Evolutionary conservation across 1,140 invertebrate genomes (phyloP), one percentile per base, ranked within the genome.

Genomic region (Lithobius niger): DNA sequence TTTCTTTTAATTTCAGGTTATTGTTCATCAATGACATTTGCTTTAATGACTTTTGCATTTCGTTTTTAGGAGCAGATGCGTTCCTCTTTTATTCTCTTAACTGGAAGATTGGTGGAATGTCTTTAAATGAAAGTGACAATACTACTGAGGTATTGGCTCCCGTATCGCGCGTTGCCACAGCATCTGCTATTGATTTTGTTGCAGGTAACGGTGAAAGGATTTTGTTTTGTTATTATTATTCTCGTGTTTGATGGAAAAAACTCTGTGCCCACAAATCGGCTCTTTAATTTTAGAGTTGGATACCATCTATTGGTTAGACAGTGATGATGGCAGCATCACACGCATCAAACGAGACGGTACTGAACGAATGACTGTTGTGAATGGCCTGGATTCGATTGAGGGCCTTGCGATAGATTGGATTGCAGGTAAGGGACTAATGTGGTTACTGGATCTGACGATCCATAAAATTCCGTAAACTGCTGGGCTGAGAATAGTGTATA

Each of bases 281-380:
- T 4, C 51, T 51, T 31, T 55, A 28, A 22, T 56, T 55, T 56
- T 57, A 78, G 75, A 67, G n/a, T 67, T 74, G 31, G 81, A 84
- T 60, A 79, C 77, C 55, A 71, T 90, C 10, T 88, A 84, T 68
- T 91, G 86, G 86, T 80, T 83, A 42, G 87, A 91, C 68, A 78
- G 74, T 57, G 83, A 86, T 59, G 74, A 79, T 50, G 84, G 84
- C 43, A 77, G 74, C 18, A 81, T 90, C 16, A 83, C 80, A 27
- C 73, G 83, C 44, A 83, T 88, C 60, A 77, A 79, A 59, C 75
- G 87, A 50, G 86, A 90, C 70, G 86, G 89, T 19, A 86, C 82
- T 0, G 71, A 73, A 4, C 69, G 82, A 22, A 64, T 81, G 61
- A 72, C 76, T 22, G 69, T 82, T 70, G 65, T 81, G 13, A 69